These are phyloP conservation scores for Xiphias gladius DNA, from an alignment of 2,113 vertebrate genomes.

Conservation along the genomic window DNA sequence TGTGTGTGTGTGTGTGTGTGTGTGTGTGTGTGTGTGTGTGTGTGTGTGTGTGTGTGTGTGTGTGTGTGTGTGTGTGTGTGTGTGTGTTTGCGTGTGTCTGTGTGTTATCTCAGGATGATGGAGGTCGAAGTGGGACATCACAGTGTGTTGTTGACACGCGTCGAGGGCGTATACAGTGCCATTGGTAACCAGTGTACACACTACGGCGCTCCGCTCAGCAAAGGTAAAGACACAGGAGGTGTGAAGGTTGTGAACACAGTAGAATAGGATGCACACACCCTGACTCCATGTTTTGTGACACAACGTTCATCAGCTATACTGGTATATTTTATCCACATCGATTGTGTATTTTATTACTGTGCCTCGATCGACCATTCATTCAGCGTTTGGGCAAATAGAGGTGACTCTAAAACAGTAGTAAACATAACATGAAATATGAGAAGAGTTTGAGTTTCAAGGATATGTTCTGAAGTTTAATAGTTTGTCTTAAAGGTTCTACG, in stretches of 20 bases:
- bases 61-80: slow-evolving; percentile 11
- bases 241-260: neutral
- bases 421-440: no score
- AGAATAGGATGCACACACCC: neutral
- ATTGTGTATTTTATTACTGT: no score
- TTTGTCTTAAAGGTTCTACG: no score
- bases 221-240: slow-evolving; percentile 78
- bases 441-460: no score
- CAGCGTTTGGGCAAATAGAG: no score
- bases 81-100: neutral
- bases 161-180: slow-evolving; percentile 81
- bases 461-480: no score
- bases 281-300: neutral
- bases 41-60: slow-evolving; percentile 16
- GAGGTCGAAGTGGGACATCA: slow-evolving; percentile 85
- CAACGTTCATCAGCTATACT: no score
- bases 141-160: slow-evolving; percentile 84
- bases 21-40: neutral
- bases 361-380: no score
- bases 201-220: slow-evolving; percentile 85
- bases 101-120: slow-evolving; percentile 82
- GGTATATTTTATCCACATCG: no score
- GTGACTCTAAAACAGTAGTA: no score
- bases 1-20: slow-evolving; percentile 13
- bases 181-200: slow-evolving; percentile 89